Conservation (phyloP, 2,888 invertebrate species). For the Noctua fimbriata region DNA sequence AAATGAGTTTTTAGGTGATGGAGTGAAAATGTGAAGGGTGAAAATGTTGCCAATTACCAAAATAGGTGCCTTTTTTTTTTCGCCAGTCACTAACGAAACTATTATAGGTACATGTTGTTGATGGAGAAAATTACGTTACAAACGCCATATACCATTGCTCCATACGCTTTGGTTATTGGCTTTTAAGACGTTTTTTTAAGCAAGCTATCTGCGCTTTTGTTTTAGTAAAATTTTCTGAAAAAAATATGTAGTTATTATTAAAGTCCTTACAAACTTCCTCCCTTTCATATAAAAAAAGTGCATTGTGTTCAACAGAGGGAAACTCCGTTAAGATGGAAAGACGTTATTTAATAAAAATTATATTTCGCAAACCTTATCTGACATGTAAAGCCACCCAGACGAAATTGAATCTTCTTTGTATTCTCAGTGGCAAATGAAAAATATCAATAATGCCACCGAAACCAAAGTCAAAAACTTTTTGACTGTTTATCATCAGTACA, state of each 20-base stretch:
- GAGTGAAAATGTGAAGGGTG: not conserved
- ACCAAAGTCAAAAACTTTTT: not conserved
- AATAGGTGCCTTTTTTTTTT: not conserved
- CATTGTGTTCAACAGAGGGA: not conserved
- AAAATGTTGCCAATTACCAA: not conserved
- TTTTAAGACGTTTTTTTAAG: not conserved
- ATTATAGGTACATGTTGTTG: not conserved
- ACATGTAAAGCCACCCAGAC: not conserved
- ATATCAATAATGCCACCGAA: not conserved
- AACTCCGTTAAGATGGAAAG: not conserved
- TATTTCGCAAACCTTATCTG: not conserved
- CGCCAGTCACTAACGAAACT: not conserved
- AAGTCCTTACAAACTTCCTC: not conserved
- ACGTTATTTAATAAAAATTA: not conserved
- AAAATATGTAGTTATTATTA: not conserved
- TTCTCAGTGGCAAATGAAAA: not conserved
- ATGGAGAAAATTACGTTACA: not conserved
- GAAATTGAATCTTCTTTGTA: not conserved
- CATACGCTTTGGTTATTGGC: not conserved
- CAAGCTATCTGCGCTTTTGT: not conserved
- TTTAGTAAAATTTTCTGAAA: not conserved
- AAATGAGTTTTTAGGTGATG: not conserved
- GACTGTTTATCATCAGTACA: not conserved
- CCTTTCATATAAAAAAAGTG: not conserved
- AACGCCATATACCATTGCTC: not conserved